Evolutionary conservation across 53 echinoderm and acorn worm genomes (phyloP), one percentile per base, ranked within the genome.

Genomic region (Luidia sarsii): DNA sequence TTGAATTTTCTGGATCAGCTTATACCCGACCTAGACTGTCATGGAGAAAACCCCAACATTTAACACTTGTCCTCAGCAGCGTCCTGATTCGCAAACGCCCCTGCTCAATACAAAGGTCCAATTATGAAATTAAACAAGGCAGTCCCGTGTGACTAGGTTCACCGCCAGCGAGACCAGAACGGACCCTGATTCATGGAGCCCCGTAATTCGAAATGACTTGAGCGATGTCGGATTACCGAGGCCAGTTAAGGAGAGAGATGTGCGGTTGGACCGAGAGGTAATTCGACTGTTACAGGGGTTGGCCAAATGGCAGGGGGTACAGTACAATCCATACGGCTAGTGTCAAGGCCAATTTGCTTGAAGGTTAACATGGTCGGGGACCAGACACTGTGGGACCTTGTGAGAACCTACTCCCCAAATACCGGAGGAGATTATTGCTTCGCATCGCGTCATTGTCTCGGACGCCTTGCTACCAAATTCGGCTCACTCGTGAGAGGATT

Each of bases 121-220:
- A 25, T 61, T 45, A 77, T 33, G 48, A 45, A 60, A 77, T 77
- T 11, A 77, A 43, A 77, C 25, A 60, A 19, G 59, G 39, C 33
- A 43, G 48, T 43, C 59, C 61, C 72, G 14, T 3, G 1, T 60
- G 61, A 60, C 77, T 16, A 9, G 46, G n/a, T 22, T 22, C 43
- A 39, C 22, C 61, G 77, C 61, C 77, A 77, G n/a, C 7, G 50
- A 60, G 77, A 60, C 77, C 77, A 32, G 60, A 4, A 77, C 60
- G 33, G 48, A 61, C 28, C 77, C 55, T 46, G 75, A 60, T 60
- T 61, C 61, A 59, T 60, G 60, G 29, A 54, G 30, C 0, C 11
- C 4, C 29, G 48, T 77, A 77, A 77, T 77, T 77, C 77, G 61
- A 60, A n/a, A 28, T 77, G 77, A 77, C 77, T 77, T 45, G 61